Conservation (phyloP, 2,797 vertebrate species). For the Eulemur rubriventer region DNA sequence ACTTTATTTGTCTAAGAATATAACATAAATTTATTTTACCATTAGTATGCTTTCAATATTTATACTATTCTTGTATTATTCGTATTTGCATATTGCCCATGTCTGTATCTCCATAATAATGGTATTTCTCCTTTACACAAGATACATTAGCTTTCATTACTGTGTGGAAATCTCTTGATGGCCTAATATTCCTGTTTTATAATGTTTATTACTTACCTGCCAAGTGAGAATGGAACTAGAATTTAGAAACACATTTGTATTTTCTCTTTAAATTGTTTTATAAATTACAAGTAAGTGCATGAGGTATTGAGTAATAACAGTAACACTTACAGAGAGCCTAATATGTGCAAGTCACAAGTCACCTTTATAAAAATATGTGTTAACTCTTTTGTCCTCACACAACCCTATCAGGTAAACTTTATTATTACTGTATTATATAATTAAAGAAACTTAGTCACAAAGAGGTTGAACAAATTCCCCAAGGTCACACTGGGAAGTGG, state of each 20-base stretch:
- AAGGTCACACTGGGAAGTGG: background rate
- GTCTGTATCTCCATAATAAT: background rate
- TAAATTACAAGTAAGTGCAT: constrained; percentile 36
- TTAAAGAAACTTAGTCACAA: background rate
- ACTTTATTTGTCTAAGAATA: constrained; percentile 6
- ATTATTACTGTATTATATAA: background rate
- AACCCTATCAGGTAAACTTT: background rate
- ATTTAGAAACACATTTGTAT: constrained; percentile 62
- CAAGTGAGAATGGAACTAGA: constrained; percentile 45
- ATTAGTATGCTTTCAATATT: background rate
- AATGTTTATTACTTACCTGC: constrained; percentile 54
- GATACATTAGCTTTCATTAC: background rate
- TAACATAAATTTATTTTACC: background rate
- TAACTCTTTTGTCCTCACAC: background rate
- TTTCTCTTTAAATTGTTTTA: constrained; percentile 27
- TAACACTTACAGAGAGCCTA: background rate
- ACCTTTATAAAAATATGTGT: background rate
- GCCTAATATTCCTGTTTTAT: constrained; percentile 40
- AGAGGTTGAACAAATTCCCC: background rate
- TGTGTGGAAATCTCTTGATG: background rate
- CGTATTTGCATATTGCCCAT: background rate
- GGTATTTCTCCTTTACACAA: background rate
- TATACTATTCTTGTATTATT: constrained; percentile 23
- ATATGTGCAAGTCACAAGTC: background rate
- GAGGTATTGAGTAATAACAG: constrained; percentile 15